A percentile compares a stretch with the other conserved stretches of the same genome.
Evolutionary conservation across 2,113 vertebrate genomes (phyloP).

Genomic region (Podarcis cretensis): DNA sequence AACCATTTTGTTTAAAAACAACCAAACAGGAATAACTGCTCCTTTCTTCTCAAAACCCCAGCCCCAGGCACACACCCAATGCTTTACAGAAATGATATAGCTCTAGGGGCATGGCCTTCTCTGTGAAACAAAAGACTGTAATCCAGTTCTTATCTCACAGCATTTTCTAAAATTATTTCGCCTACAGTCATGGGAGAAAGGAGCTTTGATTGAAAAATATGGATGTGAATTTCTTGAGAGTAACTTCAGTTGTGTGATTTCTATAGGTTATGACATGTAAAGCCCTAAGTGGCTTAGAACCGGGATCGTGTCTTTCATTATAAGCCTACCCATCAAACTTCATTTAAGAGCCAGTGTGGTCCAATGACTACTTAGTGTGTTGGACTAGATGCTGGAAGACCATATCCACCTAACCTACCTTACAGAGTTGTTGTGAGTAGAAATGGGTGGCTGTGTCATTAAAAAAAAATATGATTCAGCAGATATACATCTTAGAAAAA

Average conservation of each 20-base stretch:
- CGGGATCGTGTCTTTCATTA: not conserved
- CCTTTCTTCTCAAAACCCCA: not conserved
- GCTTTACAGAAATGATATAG: not conserved
- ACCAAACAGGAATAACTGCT: not conserved
- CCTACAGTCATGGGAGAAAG: not conserved
- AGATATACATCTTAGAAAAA: too few relatives aligned
- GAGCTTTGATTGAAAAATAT: not conserved
- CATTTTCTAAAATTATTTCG: not conserved
- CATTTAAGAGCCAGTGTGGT: not conserved
- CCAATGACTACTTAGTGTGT: too few relatives aligned
- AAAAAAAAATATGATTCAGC: too few relatives aligned
- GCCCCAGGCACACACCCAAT: not conserved
- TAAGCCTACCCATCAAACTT: not conserved
- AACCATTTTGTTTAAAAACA: conserved; percentile 18
- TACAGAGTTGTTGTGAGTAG: too few relatives aligned
- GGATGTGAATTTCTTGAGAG: not conserved
- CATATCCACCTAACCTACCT: too few relatives aligned
- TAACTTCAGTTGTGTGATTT: not conserved
- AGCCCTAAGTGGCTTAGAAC: not conserved
- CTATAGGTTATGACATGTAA: not conserved
- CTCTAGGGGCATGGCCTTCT: not conserved
- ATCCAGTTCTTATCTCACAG: not conserved
- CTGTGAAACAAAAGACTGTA: not conserved
- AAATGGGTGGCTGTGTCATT: too few relatives aligned
- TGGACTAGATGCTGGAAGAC: too few relatives aligned